These are phyloP conservation scores for Colinus virginianus DNA, from an alignment of 2,113 vertebrate genomes.

Conservation along the genomic window DNA sequence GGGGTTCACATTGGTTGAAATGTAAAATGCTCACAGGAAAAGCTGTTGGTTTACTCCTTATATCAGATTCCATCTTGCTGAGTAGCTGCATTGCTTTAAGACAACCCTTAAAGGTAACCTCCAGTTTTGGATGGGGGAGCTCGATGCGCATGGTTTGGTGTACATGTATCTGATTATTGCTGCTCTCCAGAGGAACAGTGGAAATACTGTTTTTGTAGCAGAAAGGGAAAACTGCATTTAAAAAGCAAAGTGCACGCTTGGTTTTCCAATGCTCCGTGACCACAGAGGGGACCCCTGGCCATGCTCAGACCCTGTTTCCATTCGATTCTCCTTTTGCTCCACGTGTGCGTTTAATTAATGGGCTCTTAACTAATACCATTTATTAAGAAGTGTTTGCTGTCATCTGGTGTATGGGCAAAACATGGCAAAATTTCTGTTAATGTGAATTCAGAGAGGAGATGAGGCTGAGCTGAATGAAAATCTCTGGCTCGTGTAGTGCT, in stretches of 20 bases:
- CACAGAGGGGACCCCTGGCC: background rate
- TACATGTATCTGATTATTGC: rapidly evolving
- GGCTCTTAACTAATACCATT: background rate
- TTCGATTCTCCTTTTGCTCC: background rate
- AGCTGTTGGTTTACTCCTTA: background rate
- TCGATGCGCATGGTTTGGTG: rapidly evolving
- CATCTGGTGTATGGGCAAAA: background rate
- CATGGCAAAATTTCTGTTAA: background rate
- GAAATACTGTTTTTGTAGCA: background rate
- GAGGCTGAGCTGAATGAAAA: background rate
- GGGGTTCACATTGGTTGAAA: background rate
- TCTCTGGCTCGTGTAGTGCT: background rate
- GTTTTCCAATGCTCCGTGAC: background rate
- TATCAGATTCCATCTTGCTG: background rate
- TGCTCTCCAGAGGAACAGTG: background rate
- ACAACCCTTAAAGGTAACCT: background rate
- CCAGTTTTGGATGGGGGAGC: background rate
- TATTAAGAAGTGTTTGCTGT: background rate
- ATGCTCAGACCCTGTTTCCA: background rate
- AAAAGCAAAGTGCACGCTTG: background rate
- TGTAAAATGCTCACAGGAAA: rapidly evolving
- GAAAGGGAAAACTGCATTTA: background rate
- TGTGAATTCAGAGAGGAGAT: background rate
- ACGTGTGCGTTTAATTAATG: background rate
- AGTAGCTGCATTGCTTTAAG: background rate